phyloP scores from a whole-genome alignment of 2,113 vertebrate genomes.

The Clarias gariepinus region DNA sequence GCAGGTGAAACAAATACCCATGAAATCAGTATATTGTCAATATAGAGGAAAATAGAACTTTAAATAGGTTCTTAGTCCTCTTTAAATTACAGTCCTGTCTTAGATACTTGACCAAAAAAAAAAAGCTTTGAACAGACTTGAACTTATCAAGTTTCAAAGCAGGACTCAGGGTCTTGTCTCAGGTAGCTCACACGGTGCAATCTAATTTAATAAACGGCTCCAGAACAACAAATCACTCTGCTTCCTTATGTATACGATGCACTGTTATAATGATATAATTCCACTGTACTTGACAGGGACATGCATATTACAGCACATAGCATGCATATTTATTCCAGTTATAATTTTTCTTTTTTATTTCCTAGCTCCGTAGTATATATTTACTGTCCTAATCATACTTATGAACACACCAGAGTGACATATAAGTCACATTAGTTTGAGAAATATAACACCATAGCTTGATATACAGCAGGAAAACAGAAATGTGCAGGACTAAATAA shows the following conservation, averaged over 20 bases:
- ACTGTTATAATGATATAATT: background rate
- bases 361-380: background rate
- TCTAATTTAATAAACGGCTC: background rate
- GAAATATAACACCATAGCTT: background rate
- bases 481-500: slow-evolving; percentile 39
- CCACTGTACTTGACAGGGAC: background rate
- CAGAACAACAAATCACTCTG: background rate
- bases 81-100: background rate
- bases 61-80: background rate
- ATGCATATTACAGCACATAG: background rate
- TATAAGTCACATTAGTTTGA: background rate
- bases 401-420: background rate
- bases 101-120: background rate
- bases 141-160: background rate
- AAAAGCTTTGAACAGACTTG: background rate
- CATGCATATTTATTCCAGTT: background rate
- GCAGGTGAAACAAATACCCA: background rate
- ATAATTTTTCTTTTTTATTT: background rate
- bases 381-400: background rate
- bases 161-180: background rate
- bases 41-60: background rate
- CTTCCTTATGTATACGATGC: background rate
- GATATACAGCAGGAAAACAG: slow-evolving; percentile 13
- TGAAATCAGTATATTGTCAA: background rate
- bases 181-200: background rate